phyloP scores from a whole-genome alignment of 2,113 vertebrate genomes.

The Petaurus breviceps region DNA sequence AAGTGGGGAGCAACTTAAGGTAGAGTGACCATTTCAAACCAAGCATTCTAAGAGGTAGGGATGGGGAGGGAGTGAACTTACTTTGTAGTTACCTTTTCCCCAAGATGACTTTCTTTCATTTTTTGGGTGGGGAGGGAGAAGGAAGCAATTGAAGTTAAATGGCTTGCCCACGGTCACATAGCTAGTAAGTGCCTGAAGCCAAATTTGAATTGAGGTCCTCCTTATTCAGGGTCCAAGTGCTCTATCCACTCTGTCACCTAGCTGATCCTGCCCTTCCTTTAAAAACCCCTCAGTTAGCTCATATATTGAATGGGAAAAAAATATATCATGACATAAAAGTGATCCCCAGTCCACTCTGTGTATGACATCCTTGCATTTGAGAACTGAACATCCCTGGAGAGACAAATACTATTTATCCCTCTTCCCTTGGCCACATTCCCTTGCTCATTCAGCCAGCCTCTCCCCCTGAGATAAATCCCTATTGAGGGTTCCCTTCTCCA shows the following conservation, averaged over 20 bases:
- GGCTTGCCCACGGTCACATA: too few species aligned
- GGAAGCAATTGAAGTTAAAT: too few species aligned
- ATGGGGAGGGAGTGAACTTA: too few species aligned
- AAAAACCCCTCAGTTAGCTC: neutral
- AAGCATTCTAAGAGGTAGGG: too few species aligned
- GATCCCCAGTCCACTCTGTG: slow-evolving; percentile 13
- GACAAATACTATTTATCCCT: neutral
- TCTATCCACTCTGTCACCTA: neutral
- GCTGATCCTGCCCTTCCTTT: neutral
- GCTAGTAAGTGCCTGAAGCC: too few species aligned
- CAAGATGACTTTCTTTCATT: neutral
- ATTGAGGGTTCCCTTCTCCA: neutral
- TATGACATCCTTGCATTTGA: neutral
- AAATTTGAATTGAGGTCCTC: too few species aligned
- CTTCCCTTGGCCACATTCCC: neutral
- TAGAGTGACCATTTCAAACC: too few species aligned
- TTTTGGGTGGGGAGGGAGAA: too few species aligned
- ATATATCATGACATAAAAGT: neutral
- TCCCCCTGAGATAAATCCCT: neutral
- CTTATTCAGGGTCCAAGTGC: too few species aligned
- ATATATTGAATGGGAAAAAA: neutral
- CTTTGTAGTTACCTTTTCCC: neutral
- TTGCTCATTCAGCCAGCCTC: neutral
- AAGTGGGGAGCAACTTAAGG: too few species aligned
- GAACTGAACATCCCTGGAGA: neutral